Evolutionary conservation across 2,797 vertebrate species (phyloP).

Genomic region (Alcedo atthis): DNA sequence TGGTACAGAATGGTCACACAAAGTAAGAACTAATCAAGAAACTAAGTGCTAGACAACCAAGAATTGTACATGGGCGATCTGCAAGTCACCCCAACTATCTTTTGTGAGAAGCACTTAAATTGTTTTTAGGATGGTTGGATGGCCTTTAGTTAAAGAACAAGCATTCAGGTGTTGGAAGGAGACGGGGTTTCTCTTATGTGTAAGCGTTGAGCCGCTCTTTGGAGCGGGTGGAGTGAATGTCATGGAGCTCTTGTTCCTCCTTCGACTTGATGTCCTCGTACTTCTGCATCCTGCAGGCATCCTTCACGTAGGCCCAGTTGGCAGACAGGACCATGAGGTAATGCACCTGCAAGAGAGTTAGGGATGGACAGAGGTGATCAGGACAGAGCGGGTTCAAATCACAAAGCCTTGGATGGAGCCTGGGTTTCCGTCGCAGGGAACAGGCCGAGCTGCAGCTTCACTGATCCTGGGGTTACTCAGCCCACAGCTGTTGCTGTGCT

Average conservation of each 20-base stretch:
- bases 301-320: constrained; percentile 99
- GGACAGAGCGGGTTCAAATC: background rate
- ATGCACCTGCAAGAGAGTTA: constrained; percentile 85
- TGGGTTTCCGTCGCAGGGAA: background rate
- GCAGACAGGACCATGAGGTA: constrained; percentile 98
- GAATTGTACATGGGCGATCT: constrained; percentile 69
- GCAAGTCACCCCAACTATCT: constrained; percentile 75
- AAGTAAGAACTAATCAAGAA: constrained; percentile 77
- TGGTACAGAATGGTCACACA: constrained; percentile 76
- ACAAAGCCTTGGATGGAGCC: background rate
- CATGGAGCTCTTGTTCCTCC: constrained; percentile 98
- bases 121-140: constrained; percentile 77
- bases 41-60: constrained; percentile 79
- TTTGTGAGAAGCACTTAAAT: constrained; percentile 82
- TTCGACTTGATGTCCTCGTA: constrained; percentile 99
- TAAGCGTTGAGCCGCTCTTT: constrained; percentile 99
- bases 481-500: background rate
- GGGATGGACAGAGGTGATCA: background rate
- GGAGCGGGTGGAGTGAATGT: constrained; percentile 98
- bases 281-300: constrained; percentile 98
- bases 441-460: background rate
- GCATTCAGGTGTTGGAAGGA: constrained; percentile 72
- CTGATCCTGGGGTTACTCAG: background rate
- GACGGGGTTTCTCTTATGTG: constrained; percentile 85
- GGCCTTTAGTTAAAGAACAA: constrained; percentile 81